Evolutionary conservation across 2,113 vertebrate genomes (phyloP), one percentile per base, ranked within the genome.

Genomic region (Mormyrus iriodes): DNA sequence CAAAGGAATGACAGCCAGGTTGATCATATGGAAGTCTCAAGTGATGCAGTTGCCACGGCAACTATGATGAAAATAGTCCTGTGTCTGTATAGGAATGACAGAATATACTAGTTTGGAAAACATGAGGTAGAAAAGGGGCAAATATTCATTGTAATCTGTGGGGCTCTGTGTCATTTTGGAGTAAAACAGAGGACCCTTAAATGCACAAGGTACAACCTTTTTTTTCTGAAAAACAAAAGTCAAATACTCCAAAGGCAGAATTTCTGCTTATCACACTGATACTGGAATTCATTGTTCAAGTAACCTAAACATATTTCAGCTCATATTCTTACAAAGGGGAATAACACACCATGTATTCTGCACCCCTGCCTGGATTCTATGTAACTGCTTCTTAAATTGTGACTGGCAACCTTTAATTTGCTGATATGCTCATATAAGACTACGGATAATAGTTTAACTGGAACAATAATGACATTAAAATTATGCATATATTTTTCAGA

Each of bases 11-110:
- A 52, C 19, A 24, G 19, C 35, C 46, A 35, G 69, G 48, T 88
- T 88, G 65, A 88, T 88, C 88, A 88, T 52, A 88, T 73, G 49
- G 52, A 79, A 82, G 88, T 88, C 88, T 88, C 27, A 51, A 79
- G 88, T 82, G 88, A 88, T 88, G 27, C 69, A 27, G 88, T 89
- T 84, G 88, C 88, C 35, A 89, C 39, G 49, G 88, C 51, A 89
- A 89, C 88, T 46, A 49, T 89, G 88, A 84, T 83, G 76, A 46
- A 83, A 89, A 89, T 84, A 83, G 76, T 89, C 12, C 3, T 46
- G 73, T 84, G 39, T 88, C 65, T 82, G 42, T 69, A 88, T 49
- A 73, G 87, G 61, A 88, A 88, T 69, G 87, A 88, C 87, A 88
- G 39, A 48, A 31, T 88, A 61, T 61, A 58, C 58, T 88, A 48